Conservation (phyloP, 2,797 vertebrate genomes). For the Sardinella longiceps region DNA sequence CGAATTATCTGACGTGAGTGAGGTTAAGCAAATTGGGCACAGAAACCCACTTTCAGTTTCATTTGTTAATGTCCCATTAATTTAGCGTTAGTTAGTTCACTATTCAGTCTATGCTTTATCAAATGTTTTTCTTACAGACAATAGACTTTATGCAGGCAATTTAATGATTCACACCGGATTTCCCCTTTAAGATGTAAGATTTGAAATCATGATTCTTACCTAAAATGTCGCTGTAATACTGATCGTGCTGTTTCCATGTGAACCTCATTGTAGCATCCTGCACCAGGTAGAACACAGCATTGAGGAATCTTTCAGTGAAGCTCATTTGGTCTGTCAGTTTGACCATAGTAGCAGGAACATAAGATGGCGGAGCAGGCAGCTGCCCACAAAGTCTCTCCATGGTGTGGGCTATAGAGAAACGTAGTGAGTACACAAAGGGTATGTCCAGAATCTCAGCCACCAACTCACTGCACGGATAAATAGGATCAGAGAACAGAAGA, state of each 20-base stretch:
- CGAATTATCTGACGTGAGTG: no score
- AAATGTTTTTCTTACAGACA: no score
- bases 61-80: no score
- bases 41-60: no score
- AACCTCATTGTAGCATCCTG: conserved; percentile 63
- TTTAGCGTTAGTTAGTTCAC: no score
- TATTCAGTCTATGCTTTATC: no score
- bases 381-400: conserved; percentile 64
- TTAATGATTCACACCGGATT: not conserved
- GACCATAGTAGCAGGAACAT: conserved; percentile 67
- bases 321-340: conserved; percentile 76
- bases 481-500: conserved; percentile 72
- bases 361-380: conserved; percentile 68
- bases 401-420: conserved; percentile 47
- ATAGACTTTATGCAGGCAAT: not conserved
- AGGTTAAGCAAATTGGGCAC: no score
- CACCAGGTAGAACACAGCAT: conserved; percentile 70
- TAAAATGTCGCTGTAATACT: conserved; percentile 65
- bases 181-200: not conserved
- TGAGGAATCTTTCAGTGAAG: conserved; percentile 74
- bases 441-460: conserved; percentile 61
- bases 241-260: conserved; percentile 67
- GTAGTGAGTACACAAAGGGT: conserved; percentile 32
- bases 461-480: conserved; percentile 72
- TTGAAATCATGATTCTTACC: conserved; percentile 33